Conservation (phyloP, 2,113 vertebrate genomes). For the Thryonomys swinderianus region DNA sequence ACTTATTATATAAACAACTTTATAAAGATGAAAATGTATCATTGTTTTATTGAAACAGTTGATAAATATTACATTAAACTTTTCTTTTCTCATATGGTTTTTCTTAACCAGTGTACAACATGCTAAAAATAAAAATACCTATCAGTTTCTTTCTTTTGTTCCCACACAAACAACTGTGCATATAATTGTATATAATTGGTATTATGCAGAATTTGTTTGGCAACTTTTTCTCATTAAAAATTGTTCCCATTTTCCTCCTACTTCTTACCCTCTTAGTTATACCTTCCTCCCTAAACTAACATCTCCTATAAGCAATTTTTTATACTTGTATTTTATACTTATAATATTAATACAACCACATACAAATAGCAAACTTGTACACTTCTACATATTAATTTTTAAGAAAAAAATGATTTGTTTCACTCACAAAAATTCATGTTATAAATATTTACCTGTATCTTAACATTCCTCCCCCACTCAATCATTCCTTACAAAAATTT, state of each 20-base stretch:
- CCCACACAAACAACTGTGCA: neutral
- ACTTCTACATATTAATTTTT: neutral
- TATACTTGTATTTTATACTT: neutral
- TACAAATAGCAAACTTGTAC: neutral
- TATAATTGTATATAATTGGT: neutral
- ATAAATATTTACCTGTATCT: neutral
- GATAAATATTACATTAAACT: neutral
- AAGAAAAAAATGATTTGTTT: neutral
- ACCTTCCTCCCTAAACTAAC: neutral
- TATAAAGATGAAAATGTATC: neutral
- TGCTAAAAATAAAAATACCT: neutral
- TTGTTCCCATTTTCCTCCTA: neutral
- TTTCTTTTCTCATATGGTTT: neutral
- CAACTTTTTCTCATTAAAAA: neutral
- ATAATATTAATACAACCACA: neutral
- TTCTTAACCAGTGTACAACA: neutral
- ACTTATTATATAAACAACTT: neutral
- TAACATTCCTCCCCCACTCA: neutral
- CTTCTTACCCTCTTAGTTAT: neutral
- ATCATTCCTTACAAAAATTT: neutral
- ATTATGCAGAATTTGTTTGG: neutral
- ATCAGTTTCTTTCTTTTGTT: neutral
- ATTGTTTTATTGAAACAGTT: neutral
- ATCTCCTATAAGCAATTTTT: neutral
- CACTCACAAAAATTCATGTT: neutral